Evolutionary conservation across 1,140 invertebrate species (phyloP).

Genomic region (Aphis gossypii): DNA sequence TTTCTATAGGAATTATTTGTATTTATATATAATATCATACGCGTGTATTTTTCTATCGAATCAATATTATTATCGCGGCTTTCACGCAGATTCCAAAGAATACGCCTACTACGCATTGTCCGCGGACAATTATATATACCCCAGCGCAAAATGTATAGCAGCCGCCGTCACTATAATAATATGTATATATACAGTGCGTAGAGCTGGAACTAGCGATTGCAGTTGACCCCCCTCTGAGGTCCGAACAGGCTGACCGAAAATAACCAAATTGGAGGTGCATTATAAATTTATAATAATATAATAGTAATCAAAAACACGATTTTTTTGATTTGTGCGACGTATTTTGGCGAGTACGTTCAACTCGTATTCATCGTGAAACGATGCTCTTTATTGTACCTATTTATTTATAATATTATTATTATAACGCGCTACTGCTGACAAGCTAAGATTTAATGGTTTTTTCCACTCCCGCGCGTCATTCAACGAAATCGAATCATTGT

Average conservation of each 20-base stretch:
- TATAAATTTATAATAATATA: background rate
- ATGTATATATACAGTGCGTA: background rate
- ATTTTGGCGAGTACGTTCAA: background rate
- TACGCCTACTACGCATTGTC: constrained; percentile 15
- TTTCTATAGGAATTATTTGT: background rate
- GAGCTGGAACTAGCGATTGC: background rate
- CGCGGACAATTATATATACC: background rate
- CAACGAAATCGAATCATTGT: background rate
- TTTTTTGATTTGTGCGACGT: background rate
- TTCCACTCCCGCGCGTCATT: background rate
- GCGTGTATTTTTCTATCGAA: constrained; percentile 10
- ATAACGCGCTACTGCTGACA: background rate
- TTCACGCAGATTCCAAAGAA: constrained; percentile 21
- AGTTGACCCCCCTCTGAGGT: background rate
- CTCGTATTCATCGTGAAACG: background rate
- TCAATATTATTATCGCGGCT: constrained; percentile 26
- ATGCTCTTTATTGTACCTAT: background rate
- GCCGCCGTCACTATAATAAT: background rate
- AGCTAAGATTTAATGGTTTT: constrained; percentile 31
- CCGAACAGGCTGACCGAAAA: constrained; percentile 3
- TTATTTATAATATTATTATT: background rate
- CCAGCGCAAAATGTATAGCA: background rate
- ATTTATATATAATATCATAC: too few species aligned
- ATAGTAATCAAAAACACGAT: background rate
- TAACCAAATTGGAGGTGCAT: background rate